phyloP scores from a whole-genome alignment of 2,888 invertebrate genomes.

The Lithophane socia region DNA sequence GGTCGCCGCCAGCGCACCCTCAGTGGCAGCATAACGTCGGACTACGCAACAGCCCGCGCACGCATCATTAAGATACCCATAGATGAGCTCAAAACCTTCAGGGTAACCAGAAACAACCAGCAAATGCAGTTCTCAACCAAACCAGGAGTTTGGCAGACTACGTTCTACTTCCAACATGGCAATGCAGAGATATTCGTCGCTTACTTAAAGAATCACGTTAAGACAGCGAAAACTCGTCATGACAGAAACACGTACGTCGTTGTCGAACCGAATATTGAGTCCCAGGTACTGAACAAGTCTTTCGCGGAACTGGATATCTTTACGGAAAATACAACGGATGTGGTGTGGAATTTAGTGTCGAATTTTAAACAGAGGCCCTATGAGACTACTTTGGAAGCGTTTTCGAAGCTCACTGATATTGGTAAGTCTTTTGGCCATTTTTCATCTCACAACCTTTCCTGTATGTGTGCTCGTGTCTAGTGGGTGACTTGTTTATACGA shows the following conservation, averaged over 20 bases:
- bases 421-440: conserved; percentile 79
- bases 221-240: conserved; percentile 92
- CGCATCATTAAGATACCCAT: conserved; percentile 84
- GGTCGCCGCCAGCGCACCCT: conserved; percentile 91
- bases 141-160: conserved; percentile 92
- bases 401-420: conserved; percentile 96
- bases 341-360: conserved; percentile 91
- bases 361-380: conserved; percentile 92
- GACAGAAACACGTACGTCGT: conserved; percentile 92
- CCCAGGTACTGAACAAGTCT: conserved; percentile 94
- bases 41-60: conserved; percentile 84
- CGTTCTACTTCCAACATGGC: conserved; percentile 96
- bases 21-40: conserved; percentile 89
- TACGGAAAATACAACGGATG: conserved; percentile 92
- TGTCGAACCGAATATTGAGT: conserved; percentile 91
- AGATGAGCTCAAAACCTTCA: conserved; percentile 84
- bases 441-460: neutral
- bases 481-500: neutral
- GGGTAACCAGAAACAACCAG: conserved; percentile 83
- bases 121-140: conserved; percentile 87
- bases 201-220: conserved; percentile 91
- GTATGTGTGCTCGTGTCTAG: neutral
- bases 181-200: conserved; percentile 95
- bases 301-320: conserved; percentile 97
- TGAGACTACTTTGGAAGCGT: conserved; percentile 95